Percentiles rank a stretch among this genome's conserved stretches.
Evolutionary conservation across 2,113 vertebrate species (phyloP).

Genomic region (Cyanoderma ruficeps): DNA sequence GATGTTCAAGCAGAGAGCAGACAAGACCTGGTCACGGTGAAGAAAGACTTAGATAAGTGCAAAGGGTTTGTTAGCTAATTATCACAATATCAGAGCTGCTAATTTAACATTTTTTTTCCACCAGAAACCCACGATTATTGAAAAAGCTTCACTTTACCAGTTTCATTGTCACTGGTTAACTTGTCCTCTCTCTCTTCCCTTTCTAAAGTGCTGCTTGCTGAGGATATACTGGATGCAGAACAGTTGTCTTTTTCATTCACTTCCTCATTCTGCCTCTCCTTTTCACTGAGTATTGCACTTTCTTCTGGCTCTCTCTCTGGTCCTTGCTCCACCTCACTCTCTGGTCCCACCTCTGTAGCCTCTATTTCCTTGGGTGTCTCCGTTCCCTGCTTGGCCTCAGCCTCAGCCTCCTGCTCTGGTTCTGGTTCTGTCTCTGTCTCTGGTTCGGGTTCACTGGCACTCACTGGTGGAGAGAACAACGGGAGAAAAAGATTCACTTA

Average conservation of each 20-base stretch:
- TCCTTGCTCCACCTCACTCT: slow-evolving; percentile 76
- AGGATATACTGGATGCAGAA: slow-evolving; percentile 97
- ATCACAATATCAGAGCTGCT: background rate
- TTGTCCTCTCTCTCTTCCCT: slow-evolving; percentile 94
- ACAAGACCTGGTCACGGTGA: background rate
- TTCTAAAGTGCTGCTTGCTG: slow-evolving; percentile 96
- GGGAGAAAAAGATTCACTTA: slow-evolving; percentile 67
- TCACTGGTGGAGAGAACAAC: slow-evolving; percentile 73
- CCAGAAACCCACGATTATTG: slow-evolving; percentile 7
- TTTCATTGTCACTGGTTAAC: slow-evolving; percentile 80
- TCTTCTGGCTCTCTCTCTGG: slow-evolving; percentile 85
- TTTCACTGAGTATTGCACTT: slow-evolving; percentile 87
- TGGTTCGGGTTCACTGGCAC: slow-evolving; percentile 74
- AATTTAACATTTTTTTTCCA: slow-evolving; percentile 4
- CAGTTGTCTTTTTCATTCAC: slow-evolving; percentile 99
- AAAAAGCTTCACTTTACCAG: slow-evolving; percentile 79
- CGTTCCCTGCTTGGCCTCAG: slow-evolving; percentile 58
- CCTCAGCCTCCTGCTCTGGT: slow-evolving; percentile 63
- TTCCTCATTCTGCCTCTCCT: slow-evolving; percentile 95
- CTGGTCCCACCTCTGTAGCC: slow-evolving; percentile 53
- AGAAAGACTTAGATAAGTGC: background rate
- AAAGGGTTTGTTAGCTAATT: background rate
- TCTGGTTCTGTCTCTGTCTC: slow-evolving; percentile 65
- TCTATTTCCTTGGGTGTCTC: slow-evolving; percentile 67
- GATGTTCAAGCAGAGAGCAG: background rate